These are phyloP conservation scores for Phylloscopus trochiloides DNA, from an alignment of 2,113 vertebrate species.

Conservation along the genomic window DNA sequence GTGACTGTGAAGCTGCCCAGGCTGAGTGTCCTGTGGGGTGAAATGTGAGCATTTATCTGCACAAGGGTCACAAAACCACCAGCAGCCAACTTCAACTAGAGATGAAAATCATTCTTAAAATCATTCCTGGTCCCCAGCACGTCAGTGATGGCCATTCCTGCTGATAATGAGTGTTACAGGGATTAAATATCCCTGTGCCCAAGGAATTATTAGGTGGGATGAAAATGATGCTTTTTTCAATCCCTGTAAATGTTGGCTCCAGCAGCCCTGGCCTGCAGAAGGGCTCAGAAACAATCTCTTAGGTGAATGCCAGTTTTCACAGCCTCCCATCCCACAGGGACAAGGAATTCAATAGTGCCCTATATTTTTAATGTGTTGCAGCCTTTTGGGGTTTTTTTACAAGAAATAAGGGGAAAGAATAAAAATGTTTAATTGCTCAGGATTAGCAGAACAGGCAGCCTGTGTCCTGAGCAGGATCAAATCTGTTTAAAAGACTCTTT, in stretches of 20 bases:
- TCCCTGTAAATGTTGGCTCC: background rate
- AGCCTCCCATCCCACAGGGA: conserved; percentile 42
- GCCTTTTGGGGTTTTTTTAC: conserved; percentile 32
- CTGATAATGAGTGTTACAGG: background rate
- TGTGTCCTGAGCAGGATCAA: conserved; percentile 20
- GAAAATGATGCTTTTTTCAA: conserved; percentile 3
- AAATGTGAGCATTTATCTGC: background rate
- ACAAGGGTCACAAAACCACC: conserved; percentile 4
- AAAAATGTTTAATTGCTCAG: conserved; percentile 33
- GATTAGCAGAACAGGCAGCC: conserved; percentile 36
- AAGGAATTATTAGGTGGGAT: conserved; percentile 36
- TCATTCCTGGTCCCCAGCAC: background rate
- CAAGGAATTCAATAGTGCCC: conserved; percentile 28
- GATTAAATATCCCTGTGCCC: background rate
- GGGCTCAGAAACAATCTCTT: background rate
- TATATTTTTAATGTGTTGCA: conserved; percentile 25
- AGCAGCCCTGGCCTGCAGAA: conserved; percentile 28
- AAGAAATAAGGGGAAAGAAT: conserved; percentile 48
- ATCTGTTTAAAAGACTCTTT: conserved; percentile 26
- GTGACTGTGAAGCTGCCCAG: background rate
- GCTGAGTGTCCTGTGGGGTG: background rate
- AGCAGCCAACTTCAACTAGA: background rate
- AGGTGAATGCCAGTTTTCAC: conserved; percentile 58
- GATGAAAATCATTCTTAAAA: background rate
- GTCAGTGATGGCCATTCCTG: background rate